phyloP scores from a whole-genome alignment of 2,797 vertebrate species.

The Lophius americanus region DNA sequence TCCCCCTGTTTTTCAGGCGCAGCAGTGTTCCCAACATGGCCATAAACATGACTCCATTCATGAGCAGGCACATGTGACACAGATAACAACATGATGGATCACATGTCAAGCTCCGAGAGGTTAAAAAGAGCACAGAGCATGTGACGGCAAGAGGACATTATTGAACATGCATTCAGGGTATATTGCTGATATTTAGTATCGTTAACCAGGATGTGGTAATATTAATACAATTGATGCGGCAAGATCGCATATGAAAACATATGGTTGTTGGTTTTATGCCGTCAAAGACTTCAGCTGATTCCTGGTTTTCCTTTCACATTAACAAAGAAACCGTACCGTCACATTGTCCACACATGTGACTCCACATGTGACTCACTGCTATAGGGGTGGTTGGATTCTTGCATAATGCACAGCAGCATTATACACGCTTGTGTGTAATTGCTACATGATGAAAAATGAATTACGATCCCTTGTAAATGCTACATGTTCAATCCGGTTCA shows the following conservation, averaged over 20 bases:
- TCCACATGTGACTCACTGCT: neutral
- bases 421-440: too few relatives aligned
- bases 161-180: neutral
- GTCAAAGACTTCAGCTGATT: neutral
- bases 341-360: neutral
- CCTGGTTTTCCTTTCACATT: neutral
- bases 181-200: neutral
- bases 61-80: conserved; percentile 61
- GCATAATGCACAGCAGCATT: neutral
- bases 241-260: neutral
- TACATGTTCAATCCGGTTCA: too few relatives aligned
- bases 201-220: neutral
- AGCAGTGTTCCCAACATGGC: conserved; percentile 20
- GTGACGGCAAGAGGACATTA: conserved; percentile 45
- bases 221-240: neutral
- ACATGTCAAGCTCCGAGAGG: conserved; percentile 35
- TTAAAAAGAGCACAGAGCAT: conserved; percentile 44
- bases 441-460: too few relatives aligned
- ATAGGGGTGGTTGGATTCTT: neutral
- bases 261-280: neutral
- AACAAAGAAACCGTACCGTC: neutral
- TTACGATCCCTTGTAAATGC: too few relatives aligned
- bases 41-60: conserved; percentile 37
- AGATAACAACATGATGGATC: conserved; percentile 50
- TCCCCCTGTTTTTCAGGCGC: conserved; percentile 4